Evolutionary conservation across 2,113 vertebrate genomes (phyloP), one percentile per base, ranked within the genome.

Genomic region (Ondatra zibethicus): DNA sequence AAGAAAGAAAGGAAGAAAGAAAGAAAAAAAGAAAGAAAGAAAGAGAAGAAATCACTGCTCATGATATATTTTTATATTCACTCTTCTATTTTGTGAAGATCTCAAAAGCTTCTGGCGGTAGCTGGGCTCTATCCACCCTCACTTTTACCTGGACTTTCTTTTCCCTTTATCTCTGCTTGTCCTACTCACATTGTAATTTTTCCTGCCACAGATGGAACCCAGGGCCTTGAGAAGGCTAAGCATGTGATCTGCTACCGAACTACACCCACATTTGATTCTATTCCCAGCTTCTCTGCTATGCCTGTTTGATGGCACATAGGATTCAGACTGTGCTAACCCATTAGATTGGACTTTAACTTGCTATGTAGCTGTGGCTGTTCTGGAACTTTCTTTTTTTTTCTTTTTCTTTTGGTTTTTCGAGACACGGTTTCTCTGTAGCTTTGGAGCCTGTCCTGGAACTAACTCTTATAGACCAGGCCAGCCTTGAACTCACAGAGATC

Each of bases 61-160:
- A 85, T 42, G 25, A 42, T 75, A 27, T 75, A 42, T 33, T 42
- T 75, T 75, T 25, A 94, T 45, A 65, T 70, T 93, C 76, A 82
- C 76, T 97, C 82, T 93, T 91, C 76, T 88, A 52, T 95, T 89
- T 76, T 77, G 61, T 58, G 11, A 97, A 77, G 25, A 65, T 31
- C 50, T 96, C 58, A 65, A 65, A 65, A 65, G 63, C 23, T 29
- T 65, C 29, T 65, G 25, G 63, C 10, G 25, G 61, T 63, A 63
- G 42, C 33, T 36, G 1, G 23, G 16, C 55, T 94, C 61, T 88
- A 25, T 90, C 88, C 7, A 81, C 42, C 13, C 33, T 94, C 45
- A 50, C 65, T 47, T 77, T 89, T 77, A 85, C 21, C 7, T 61
- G 65, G 39, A 91, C 27, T 14, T 68, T 92, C 52, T 86, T 92